Base-by-base conservation (phyloP, 2,113 vertebrate genomes). In the Ameiurus melas region DNA sequence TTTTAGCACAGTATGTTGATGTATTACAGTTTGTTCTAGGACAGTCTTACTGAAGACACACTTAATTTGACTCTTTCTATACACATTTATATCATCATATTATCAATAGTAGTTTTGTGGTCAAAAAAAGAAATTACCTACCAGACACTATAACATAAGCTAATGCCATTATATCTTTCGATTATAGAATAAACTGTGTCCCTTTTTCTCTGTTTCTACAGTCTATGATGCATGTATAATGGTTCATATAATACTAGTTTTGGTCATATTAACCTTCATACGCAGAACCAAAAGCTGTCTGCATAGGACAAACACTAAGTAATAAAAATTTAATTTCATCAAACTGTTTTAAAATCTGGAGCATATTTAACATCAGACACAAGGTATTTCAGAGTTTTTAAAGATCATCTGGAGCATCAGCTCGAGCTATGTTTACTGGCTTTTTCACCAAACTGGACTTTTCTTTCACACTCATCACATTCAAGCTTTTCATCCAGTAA, bases 391-490 rank as follows among this genome's bases (percentile, higher is more conserved):
- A 84, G 14, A 85, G 70, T 22, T 60, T 62, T 83, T 36, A 60
- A 60, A 27, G 30, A n/a, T 78, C 25, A 78, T 5, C 53, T 75
- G 53, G 36, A 43, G 3, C 47, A 51, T 66, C 62, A 53, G 64
- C 66, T 39, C 62, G 55, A 77, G 77, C 77, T 53, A 51, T 25
- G 60, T 39, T 87, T 62, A 57, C 36, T 88, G 55, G 53, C 6
- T 39, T 39, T 71, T 71, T 39, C 13, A 27, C 58, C 58, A 75
- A 84, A 78, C 43, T 47, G 57, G 20, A 78, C 84, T 36, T 43
- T 64, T 88, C 81, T 88, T 88, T 84, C 43, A 84, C 87, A 88
- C 87, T 84, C 71, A 68, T 68, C 75, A 85, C n/a, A 64, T 81
- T 60, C 33, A 53, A 10, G 33, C n/a, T 82, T 81, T 73, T 39